phyloP scores from a whole-genome alignment of 1,140 invertebrate species.

The Protaetia brevitarsis region DNA sequence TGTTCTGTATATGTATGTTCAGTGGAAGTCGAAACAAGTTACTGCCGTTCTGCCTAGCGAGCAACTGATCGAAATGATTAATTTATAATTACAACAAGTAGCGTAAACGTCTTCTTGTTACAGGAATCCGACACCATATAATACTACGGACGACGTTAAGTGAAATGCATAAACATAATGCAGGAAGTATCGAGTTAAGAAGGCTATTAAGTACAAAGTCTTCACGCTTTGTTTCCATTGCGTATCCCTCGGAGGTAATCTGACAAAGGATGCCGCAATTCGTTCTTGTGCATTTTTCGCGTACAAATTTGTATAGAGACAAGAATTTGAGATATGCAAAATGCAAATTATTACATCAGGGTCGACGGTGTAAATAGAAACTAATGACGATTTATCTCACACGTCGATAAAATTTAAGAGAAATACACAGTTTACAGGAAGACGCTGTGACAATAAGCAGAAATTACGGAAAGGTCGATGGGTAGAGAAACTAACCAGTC shows the following conservation, averaged over 20 bases:
- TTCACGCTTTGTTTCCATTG: not conserved
- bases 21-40: not conserved
- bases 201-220: not conserved
- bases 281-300: not conserved
- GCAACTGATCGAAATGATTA: not conserved
- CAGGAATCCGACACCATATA: not conserved
- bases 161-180: not conserved
- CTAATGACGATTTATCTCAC: not conserved
- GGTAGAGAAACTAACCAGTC: not conserved
- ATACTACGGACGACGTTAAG: not conserved
- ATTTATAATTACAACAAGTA: slow-evolving; percentile 5
- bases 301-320: not conserved
- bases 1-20: no score
- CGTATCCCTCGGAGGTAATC: not conserved
- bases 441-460: not conserved
- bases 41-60: not conserved
- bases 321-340: not conserved
- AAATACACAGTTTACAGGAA: not conserved
- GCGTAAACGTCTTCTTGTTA: not conserved
- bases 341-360: slow-evolving; percentile 1
- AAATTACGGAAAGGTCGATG: not conserved
- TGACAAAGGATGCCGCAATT: not conserved
- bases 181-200: slow-evolving; percentile 14
- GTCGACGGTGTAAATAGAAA: not conserved
- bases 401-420: not conserved